These are phyloP conservation scores for Caenorhabditis sp. DNA, from an alignment of 2,888 invertebrate species.

Conservation along the genomic window DNA sequence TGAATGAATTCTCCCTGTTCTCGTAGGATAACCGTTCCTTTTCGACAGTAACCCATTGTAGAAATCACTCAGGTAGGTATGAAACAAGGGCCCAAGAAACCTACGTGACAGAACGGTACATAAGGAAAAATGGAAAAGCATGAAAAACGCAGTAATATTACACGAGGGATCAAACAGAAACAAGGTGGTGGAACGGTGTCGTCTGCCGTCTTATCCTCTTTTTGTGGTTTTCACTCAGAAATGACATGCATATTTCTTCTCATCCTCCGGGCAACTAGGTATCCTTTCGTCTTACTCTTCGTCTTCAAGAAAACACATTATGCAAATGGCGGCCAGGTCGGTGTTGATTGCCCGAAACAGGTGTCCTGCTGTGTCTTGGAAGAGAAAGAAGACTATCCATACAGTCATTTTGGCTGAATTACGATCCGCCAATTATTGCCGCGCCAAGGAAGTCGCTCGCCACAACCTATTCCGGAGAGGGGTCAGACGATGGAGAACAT, in stretches of 20 bases:
- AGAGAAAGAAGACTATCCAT: conserved; percentile 33
- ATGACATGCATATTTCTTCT: conserved; percentile 38
- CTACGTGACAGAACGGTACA: conserved; percentile 9
- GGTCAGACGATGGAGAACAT: conserved; percentile 33
- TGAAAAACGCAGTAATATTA: conserved; percentile 33
- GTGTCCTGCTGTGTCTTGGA: conserved; percentile 50
- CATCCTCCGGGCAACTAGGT: conserved; percentile 37
- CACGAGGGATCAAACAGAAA: conserved; percentile 33
- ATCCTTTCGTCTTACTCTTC: conserved; percentile 28
- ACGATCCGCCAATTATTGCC: conserved; percentile 42
- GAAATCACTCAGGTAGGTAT: conserved; percentile 1
- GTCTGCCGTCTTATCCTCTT: conserved; percentile 36
- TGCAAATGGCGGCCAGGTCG: conserved; percentile 52
- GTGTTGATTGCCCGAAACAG: conserved; percentile 61
- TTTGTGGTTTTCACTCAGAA: conserved; percentile 29
- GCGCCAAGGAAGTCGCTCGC: conserved; percentile 21
- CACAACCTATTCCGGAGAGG: background rate
- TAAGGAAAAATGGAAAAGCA: background rate
- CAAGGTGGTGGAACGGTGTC: conserved; percentile 43
- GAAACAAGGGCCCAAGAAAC: background rate
- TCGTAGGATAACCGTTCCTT: too few relatives aligned
- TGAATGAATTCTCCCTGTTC: too few relatives aligned
- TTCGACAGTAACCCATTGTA: too few relatives aligned
- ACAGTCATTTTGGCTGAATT: conserved; percentile 49
- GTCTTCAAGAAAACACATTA: conserved; percentile 51